A percentile compares a stretch with the other conserved stretches of the same genome.
Conservation (phyloP, 2,797 vertebrate species). For the Helicolenus hilgendorfi region DNA sequence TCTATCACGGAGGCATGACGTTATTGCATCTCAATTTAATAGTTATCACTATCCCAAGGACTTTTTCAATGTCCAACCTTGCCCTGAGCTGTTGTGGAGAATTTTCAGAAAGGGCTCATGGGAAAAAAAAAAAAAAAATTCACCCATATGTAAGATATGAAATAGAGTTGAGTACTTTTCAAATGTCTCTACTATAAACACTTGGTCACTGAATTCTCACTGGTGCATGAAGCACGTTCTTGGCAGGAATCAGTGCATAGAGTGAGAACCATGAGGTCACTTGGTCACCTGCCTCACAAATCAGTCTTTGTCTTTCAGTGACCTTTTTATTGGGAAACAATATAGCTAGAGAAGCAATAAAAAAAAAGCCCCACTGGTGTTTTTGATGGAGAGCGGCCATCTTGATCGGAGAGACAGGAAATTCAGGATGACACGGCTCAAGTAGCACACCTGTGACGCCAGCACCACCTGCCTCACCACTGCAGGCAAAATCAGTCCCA, state of each 20-base stretch:
- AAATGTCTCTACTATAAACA: slow-evolving; percentile 27
- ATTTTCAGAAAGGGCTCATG: not conserved
- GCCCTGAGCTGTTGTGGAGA: slow-evolving; percentile 3
- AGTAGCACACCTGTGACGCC: slow-evolving; percentile 61
- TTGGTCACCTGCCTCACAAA: slow-evolving; percentile 62
- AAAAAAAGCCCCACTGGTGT: slow-evolving; percentile 34
- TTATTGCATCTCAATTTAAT: slow-evolving; percentile 14
- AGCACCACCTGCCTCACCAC: slow-evolving; percentile 53
- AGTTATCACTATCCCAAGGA: slow-evolving; percentile 2
- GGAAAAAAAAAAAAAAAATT: not conserved
- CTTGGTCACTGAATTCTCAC: not conserved
- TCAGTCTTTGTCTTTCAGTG: slow-evolving; percentile 49
- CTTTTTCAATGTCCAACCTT: slow-evolving; percentile 15
- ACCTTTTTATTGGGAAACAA: slow-evolving; percentile 55
- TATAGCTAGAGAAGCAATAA: slow-evolving; percentile 34
- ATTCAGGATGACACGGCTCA: slow-evolving; percentile 55
- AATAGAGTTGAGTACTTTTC: slow-evolving; percentile 2
- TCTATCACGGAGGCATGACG: slow-evolving; percentile 5
- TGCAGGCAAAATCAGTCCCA: slow-evolving; percentile 1
- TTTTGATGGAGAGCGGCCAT: slow-evolving; percentile 61
- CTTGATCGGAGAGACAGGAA: slow-evolving; percentile 53
- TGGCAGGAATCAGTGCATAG: not conserved
- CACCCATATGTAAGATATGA: slow-evolving; percentile 11
- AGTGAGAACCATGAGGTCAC: slow-evolving; percentile 63
- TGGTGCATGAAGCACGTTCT: slow-evolving; percentile 26